These are phyloP conservation scores for Drosophila peninsularis DNA, from an alignment of 2,888 invertebrate species.

Conservation along the genomic window DNA sequence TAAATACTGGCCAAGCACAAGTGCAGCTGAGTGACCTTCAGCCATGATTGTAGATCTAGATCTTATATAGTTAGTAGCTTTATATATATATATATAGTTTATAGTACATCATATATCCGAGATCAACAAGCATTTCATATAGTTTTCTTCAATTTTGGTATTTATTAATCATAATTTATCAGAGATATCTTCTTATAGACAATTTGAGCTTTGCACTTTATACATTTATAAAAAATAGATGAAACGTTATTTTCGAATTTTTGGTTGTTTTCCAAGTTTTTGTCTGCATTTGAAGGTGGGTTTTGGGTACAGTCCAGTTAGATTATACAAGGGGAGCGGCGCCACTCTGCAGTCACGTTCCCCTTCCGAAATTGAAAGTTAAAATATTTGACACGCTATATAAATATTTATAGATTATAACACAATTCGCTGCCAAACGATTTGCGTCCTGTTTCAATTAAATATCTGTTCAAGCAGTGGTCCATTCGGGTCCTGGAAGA, in stretches of 20 bases:
- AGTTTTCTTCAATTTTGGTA: neutral
- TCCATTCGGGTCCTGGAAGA: neutral
- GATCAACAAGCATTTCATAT: no score
- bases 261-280: neutral
- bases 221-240: neutral
- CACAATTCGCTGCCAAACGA: neutral
- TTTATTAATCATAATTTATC: neutral
- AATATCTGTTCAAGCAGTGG: neutral
- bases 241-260: neutral
- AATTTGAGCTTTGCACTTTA: neutral
- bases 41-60: neutral
- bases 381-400: neutral
- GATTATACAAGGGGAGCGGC: neutral
- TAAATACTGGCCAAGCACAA: neutral
- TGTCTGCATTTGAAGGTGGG: neutral
- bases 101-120: no score
- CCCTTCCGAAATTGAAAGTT: neutral
- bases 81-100: no score
- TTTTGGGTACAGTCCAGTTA: neutral
- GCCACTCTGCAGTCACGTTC: neutral
- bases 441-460: neutral
- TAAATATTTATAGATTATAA: neutral
- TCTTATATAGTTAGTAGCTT: no score
- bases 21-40: neutral
- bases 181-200: slow-evolving; percentile 3